These are phyloP conservation scores for Amblyjoppa fuscipennis DNA, from an alignment of 2,888 invertebrate genomes.

Conservation along the genomic window DNA sequence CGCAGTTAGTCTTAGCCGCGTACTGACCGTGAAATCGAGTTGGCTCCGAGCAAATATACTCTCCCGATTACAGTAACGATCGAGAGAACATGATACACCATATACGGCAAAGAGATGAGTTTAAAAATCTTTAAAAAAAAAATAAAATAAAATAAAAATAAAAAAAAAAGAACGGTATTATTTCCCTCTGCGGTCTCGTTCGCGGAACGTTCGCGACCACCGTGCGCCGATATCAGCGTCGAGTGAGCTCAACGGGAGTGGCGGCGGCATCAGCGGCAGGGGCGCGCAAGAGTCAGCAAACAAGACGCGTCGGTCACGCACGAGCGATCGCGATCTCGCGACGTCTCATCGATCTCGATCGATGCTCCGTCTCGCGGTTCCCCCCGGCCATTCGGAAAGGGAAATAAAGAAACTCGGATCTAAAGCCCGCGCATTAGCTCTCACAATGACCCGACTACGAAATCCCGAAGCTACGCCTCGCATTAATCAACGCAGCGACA, in stretches of 20 bases:
- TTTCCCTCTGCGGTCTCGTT: conserved; percentile 62
- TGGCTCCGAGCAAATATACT: conserved; percentile 27
- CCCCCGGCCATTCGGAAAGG: neutral
- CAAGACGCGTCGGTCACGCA: conserved; percentile 67
- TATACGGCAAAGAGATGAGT: neutral
- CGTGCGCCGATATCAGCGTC: conserved; percentile 57
- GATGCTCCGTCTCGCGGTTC: conserved; percentile 21
- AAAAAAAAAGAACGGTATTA: conserved; percentile 8
- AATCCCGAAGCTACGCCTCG: neutral
- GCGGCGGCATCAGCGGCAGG: neutral
- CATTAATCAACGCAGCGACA: conserved; percentile 1
- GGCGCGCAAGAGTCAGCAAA: conserved; percentile 55
- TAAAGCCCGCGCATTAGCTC: conserved; percentile 7
- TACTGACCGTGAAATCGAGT: conserved; percentile 62
- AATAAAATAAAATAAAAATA: neutral
- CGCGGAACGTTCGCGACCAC: conserved; percentile 64
- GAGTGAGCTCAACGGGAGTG: conserved; percentile 24
- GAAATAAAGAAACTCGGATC: conserved; percentile 6
- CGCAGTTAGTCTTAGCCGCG: conserved; percentile 27
- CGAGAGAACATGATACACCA: conserved; percentile 26
- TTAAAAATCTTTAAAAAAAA: neutral
- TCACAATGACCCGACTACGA: neutral
- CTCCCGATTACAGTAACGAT: conserved; percentile 10
- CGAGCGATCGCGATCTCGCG: conserved; percentile 62
- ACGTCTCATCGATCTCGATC: conserved; percentile 64